Percentiles rank a stretch among this genome's conserved stretches.
phyloP scores from a whole-genome alignment of 2,113 vertebrate species.

The Apteryx mantelli region DNA sequence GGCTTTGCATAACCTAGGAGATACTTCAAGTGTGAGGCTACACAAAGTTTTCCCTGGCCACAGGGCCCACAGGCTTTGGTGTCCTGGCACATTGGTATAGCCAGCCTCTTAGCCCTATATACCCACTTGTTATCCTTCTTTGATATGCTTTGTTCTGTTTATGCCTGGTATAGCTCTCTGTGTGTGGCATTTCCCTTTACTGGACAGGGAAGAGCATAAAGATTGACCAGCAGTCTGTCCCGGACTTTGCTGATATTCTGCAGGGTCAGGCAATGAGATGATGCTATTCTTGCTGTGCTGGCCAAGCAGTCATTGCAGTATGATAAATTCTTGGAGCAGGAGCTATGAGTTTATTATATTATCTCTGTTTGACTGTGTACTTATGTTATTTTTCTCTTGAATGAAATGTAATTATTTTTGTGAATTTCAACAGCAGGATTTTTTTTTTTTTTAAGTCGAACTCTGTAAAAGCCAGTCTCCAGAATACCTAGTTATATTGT shows the following conservation, averaged over 20 bases:
- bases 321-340: background rate
- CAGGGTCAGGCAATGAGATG: background rate
- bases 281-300: background rate
- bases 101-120: background rate
- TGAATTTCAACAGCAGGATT: background rate
- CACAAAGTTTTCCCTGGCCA: background rate
- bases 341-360: background rate
- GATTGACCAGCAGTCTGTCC: background rate
- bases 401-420: background rate
- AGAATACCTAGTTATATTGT: background rate
- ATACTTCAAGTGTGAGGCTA: background rate
- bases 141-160: background rate
- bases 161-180: background rate
- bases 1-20: background rate
- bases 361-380: background rate
- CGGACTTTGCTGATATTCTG: accelerated
- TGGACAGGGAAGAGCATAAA: accelerated
- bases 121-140: background rate
- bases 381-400: background rate
- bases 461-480: background rate
- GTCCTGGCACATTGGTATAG: background rate
- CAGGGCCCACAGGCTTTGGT: background rate
- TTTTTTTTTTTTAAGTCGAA: background rate
- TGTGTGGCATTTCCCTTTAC: background rate
- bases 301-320: background rate